phyloP scores from a whole-genome alignment of 2,888 invertebrate genomes.

The Megaustenia siamemsis region DNA sequence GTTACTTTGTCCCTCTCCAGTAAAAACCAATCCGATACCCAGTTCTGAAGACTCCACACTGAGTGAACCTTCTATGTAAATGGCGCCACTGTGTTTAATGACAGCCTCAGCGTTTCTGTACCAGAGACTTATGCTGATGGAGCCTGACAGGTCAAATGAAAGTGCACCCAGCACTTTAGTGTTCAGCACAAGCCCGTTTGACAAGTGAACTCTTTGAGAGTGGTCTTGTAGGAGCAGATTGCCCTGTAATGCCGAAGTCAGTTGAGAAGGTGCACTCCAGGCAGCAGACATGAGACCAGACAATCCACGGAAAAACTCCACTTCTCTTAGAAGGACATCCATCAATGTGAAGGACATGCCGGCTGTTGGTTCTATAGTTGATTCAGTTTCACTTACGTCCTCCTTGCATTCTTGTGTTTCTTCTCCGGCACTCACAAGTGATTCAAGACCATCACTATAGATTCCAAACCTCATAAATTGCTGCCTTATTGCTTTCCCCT shows the following conservation, averaged over 20 bases:
- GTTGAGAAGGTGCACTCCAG: conserved; percentile 91
- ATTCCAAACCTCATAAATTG: conserved; percentile 88
- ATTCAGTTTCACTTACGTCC: conserved; percentile 78
- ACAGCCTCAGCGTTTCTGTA: conserved; percentile 89
- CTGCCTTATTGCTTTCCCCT: conserved; percentile 82
- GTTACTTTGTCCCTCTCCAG: conserved; percentile 84
- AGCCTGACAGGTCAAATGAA: conserved; percentile 90
- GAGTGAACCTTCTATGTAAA: conserved; percentile 85
- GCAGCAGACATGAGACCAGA: conserved; percentile 92
- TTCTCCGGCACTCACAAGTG: conserved; percentile 79
- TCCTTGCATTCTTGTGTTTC: conserved; percentile 81
- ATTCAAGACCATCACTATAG: conserved; percentile 87
- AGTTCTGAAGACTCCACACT: conserved; percentile 85
- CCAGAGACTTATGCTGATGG: conserved; percentile 90
- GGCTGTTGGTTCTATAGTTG: conserved; percentile 85
- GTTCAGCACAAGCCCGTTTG: conserved; percentile 87
- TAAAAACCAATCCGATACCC: conserved; percentile 85
- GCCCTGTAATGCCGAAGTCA: conserved; percentile 88
- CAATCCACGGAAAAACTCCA: conserved; percentile 89
- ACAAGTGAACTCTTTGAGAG: conserved; percentile 85
- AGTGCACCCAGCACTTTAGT: conserved; percentile 86
- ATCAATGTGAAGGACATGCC: conserved; percentile 90
- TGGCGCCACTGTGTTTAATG: conserved; percentile 88
- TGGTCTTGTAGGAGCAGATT: conserved; percentile 87
- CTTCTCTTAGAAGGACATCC: conserved; percentile 88